phyloP scores from a whole-genome alignment of 1,140 invertebrate species.

The Ips typographus region DNA sequence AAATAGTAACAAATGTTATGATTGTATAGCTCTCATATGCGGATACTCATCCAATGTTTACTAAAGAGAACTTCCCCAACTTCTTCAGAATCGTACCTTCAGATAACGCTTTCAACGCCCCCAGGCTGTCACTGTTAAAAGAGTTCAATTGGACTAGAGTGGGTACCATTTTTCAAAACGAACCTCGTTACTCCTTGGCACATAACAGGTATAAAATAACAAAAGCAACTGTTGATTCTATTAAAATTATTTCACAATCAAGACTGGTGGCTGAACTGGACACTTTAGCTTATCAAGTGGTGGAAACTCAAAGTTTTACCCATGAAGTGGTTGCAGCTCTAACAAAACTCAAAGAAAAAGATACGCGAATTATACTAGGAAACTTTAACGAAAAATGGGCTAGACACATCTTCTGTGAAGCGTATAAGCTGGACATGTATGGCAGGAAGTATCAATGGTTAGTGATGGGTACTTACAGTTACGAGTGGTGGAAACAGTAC shows the following conservation, averaged over 20 bases:
- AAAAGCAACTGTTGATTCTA: neutral
- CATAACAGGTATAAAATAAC: slow-evolving; percentile 45
- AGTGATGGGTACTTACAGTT: slow-evolving; percentile 84
- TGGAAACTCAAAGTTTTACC: slow-evolving; percentile 91
- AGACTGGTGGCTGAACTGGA: slow-evolving; percentile 89
- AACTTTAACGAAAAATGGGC: slow-evolving; percentile 97
- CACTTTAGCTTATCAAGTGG: slow-evolving; percentile 74
- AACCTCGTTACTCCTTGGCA: slow-evolving; percentile 84
- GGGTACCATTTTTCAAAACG: slow-evolving; percentile 96
- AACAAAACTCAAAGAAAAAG: slow-evolving; percentile 85
- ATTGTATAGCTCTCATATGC: slow-evolving; percentile 86
- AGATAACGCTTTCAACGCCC: slow-evolving; percentile 94
- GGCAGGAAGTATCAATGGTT: slow-evolving; percentile 86
- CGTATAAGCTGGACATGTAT: slow-evolving; percentile 60
- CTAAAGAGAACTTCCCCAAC: slow-evolving; percentile 90
- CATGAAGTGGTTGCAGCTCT: slow-evolving; percentile 84
- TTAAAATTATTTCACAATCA: slow-evolving; percentile 11
- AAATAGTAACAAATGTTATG: neutral
- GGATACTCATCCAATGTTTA: slow-evolving; percentile 98
- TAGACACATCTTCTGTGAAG: slow-evolving; percentile 90
- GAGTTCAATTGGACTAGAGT: slow-evolving; percentile 97
- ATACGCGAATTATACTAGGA: slow-evolving; percentile 90
- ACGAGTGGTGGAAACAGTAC: slow-evolving; percentile 73
- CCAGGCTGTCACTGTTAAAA: slow-evolving; percentile 81
- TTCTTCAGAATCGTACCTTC: slow-evolving; percentile 96